phyloP scores from a whole-genome alignment of 2,888 invertebrate genomes.

The Apotomis capreana region DNA sequence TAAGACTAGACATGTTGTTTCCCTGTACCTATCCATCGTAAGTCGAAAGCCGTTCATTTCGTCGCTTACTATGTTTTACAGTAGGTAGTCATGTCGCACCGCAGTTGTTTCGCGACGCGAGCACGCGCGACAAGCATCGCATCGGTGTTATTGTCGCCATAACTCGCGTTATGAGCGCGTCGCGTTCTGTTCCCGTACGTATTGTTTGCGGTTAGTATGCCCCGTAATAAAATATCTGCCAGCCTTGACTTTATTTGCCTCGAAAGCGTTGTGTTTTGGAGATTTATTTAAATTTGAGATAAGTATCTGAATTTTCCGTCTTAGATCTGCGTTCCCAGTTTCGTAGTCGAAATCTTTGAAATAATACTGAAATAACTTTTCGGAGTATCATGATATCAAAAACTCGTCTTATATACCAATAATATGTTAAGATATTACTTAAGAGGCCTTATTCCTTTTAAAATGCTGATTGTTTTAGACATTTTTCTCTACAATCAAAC shows the following conservation, averaged over 20 bases:
- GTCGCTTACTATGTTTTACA: background rate
- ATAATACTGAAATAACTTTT: too few relatives aligned
- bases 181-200: conserved; percentile 41
- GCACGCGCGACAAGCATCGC: conserved; percentile 38
- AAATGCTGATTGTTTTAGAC: too few relatives aligned
- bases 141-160: conserved; percentile 42
- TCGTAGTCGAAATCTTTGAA: too few relatives aligned
- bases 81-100: conserved; percentile 3
- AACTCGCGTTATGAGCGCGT: conserved; percentile 44
- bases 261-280: conserved; percentile 3
- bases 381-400: too few relatives aligned
- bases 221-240: conserved; percentile 41
- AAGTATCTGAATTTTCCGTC: background rate
- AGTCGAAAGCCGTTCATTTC: background rate
- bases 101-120: conserved; percentile 22
- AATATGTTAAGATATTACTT: too few relatives aligned
- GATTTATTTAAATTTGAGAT: conserved; percentile 27
- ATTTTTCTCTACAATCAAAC: too few relatives aligned
- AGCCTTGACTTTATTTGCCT: conserved; percentile 43
- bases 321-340: background rate
- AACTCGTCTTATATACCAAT: too few relatives aligned
- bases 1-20: too few relatives aligned
- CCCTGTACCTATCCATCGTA: too few relatives aligned
- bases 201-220: conserved; percentile 46
- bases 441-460: too few relatives aligned